A percentile compares a stretch with the other conserved stretches of the same genome.
phyloP scores from a whole-genome alignment of 2,888 invertebrate genomes.

The Sycophila texana region DNA sequence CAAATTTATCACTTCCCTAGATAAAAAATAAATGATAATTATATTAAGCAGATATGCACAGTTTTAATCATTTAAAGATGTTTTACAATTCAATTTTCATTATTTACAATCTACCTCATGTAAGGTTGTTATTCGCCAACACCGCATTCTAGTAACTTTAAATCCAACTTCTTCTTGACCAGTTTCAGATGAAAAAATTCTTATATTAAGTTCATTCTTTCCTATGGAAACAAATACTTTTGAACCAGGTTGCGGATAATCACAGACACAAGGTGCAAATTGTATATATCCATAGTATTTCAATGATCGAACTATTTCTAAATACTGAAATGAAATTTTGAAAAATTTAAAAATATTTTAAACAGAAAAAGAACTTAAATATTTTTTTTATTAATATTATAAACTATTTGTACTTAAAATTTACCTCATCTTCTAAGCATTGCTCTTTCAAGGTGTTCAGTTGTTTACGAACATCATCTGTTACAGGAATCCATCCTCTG shows the following conservation, averaged over 20 bases:
- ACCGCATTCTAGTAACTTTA: constrained; percentile 96
- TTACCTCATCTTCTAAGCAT: constrained; percentile 89
- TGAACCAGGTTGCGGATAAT: constrained; percentile 85
- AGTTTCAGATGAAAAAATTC: constrained; percentile 77
- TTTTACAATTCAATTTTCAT: constrained; percentile 1
- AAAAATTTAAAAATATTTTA: not conserved
- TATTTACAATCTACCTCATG: constrained; percentile 44
- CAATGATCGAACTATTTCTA: constrained; percentile 88
- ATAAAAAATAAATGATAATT: constrained; percentile 24
- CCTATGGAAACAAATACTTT: constrained; percentile 88
- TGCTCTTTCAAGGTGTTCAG: constrained; percentile 84
- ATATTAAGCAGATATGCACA: no score
- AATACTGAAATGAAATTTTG: constrained; percentile 81
- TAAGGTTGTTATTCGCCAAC: constrained; percentile 95
- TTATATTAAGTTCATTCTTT: constrained; percentile 88
- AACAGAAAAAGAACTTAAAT: not conserved
- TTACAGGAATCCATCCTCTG: constrained; percentile 88
- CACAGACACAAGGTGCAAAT: constrained; percentile 85
- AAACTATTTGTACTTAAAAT: constrained; percentile 42
- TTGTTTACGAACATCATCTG: constrained; percentile 82
- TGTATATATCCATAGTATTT: constrained; percentile 94
- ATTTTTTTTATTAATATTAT: constrained; percentile 6
- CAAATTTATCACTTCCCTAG: constrained; percentile 65
- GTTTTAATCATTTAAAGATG: not conserved
- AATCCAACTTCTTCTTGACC: constrained; percentile 89